phyloP scores from a whole-genome alignment of 2,797 vertebrate species.

The Falco cherrug region DNA sequence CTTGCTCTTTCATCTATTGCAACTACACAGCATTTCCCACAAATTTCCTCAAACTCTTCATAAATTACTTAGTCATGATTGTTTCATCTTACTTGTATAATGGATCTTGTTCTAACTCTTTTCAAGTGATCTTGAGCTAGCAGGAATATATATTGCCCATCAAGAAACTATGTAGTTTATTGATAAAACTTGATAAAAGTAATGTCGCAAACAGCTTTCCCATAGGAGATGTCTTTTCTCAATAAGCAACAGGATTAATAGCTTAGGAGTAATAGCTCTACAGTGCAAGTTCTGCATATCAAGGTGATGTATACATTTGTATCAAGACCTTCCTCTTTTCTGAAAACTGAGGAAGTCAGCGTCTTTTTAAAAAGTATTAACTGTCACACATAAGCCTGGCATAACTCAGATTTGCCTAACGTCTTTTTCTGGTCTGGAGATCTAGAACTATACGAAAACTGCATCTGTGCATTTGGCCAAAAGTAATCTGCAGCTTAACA shows the following conservation, averaged over 20 bases:
- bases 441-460: neutral
- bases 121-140: neutral
- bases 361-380: neutral
- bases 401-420: neutral
- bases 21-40: neutral
- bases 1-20: neutral
- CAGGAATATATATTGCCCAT: neutral
- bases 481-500: neutral
- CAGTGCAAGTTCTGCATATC: neutral
- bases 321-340: neutral
- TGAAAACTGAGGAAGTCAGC: neutral
- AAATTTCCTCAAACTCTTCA: neutral
- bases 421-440: neutral
- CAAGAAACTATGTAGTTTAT: neutral
- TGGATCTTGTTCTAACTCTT: neutral
- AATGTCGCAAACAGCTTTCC: neutral
- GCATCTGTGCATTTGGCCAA: neutral
- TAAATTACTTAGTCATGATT: neutral
- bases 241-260: neutral
- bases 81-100: neutral
- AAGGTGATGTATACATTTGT: neutral
- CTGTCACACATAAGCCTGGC: neutral
- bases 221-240: neutral
- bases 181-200: neutral
- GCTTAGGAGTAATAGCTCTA: neutral